These are phyloP conservation scores for Dysdera silvatica DNA, from an alignment of 1,140 invertebrate species.

Conservation along the genomic window DNA sequence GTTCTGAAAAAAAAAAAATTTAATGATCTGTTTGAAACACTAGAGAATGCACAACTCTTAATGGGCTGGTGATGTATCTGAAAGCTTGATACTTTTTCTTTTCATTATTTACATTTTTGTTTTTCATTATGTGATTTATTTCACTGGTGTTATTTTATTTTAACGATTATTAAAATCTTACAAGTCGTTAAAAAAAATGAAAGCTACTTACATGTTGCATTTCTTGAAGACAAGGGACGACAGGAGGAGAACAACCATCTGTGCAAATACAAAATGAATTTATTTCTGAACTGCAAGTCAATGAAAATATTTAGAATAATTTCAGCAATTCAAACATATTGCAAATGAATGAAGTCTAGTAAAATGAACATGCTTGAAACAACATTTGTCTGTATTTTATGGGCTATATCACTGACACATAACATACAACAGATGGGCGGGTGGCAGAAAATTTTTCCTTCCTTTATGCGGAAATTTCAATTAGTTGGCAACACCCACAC, in stretches of 20 bases:
- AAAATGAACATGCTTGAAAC: too few relatives aligned
- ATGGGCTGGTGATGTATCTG: background rate
- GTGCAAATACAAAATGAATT: too few relatives aligned
- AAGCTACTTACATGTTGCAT: slow-evolving; percentile 52
- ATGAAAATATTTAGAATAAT: background rate
- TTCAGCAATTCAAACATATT: background rate
- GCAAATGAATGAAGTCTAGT: too few relatives aligned
- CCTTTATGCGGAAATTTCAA: too few relatives aligned
- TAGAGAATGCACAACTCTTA: background rate
- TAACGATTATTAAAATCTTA: background rate
- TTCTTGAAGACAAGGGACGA: slow-evolving; percentile 76
- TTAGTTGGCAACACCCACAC: too few relatives aligned
- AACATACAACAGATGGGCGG: too few relatives aligned
- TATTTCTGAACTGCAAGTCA: too few relatives aligned
- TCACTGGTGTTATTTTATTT: background rate
- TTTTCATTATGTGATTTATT: background rate
- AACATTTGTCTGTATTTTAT: too few relatives aligned
- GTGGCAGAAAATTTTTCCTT: too few relatives aligned
- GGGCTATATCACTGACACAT: too few relatives aligned
- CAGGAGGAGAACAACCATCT: slow-evolving; percentile 66
- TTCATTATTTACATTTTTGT: background rate
- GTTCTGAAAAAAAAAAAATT: slow-evolving; percentile 5
- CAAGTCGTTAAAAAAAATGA: background rate
- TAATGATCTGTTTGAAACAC: slow-evolving; percentile 28
- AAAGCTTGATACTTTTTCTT: background rate